Percentiles rank a stretch among this genome's conserved stretches.
phyloP scores from a whole-genome alignment of 1,140 invertebrate genomes.

The Diorhabda sublineata region DNA sequence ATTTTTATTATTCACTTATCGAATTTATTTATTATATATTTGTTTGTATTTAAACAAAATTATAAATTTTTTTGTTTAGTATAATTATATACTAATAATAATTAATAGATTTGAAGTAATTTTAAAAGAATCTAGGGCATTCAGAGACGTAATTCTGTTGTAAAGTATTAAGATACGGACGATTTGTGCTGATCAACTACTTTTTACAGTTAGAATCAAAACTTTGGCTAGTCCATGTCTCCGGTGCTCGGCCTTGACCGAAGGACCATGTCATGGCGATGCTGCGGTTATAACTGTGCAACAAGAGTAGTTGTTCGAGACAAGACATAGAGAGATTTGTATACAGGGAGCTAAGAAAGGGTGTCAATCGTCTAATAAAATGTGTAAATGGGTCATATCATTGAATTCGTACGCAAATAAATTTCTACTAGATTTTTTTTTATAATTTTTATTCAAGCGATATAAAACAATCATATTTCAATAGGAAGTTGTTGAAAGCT shows the following conservation, averaged over 20 bases:
- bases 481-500: too few relatives aligned
- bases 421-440: too few relatives aligned
- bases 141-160: neutral
- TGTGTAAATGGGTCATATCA: neutral
- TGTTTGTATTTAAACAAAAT: too few relatives aligned
- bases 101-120: too few relatives aligned
- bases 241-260: slow-evolving; percentile 37
- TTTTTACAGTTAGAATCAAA: neutral
- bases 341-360: neutral
- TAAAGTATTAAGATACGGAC: neutral
- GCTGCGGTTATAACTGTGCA: slow-evolving; percentile 14
- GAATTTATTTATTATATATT: too few relatives aligned
- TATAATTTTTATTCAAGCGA: too few relatives aligned
- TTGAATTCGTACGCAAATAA: neutral
- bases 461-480: too few relatives aligned
- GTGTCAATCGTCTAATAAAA: neutral
- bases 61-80: too few relatives aligned
- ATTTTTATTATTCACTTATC: too few relatives aligned
- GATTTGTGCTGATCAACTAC: too few relatives aligned
- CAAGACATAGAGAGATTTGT: neutral
- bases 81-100: too few relatives aligned
- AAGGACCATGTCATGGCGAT: slow-evolving; percentile 23
- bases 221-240: slow-evolving; percentile 27
- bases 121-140: slow-evolving; percentile 1
- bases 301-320: slow-evolving; percentile 8